Evolutionary conservation across 2,888 invertebrate species (phyloP).

Genomic region (Microplitis deprimator): DNA sequence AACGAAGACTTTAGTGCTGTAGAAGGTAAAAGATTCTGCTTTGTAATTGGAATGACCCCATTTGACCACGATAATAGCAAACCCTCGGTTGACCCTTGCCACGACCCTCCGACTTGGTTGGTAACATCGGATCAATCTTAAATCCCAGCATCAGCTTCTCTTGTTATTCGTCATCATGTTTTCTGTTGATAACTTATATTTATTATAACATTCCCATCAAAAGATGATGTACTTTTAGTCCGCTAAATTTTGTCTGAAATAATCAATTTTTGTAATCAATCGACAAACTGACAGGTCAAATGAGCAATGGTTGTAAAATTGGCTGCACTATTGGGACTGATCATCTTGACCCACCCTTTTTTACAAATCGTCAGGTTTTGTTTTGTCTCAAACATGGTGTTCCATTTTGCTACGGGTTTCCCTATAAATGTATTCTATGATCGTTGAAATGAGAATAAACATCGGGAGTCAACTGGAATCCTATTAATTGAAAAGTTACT

Average conservation of each 20-base stretch:
- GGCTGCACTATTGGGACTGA: no score
- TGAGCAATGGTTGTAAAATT: no score
- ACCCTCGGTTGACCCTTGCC: slow-evolving; percentile 50
- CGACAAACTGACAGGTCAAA: no score
- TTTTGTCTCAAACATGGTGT: no score
- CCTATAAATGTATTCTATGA: background rate
- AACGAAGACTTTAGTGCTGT: slow-evolving; percentile 13
- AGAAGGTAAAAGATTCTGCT: slow-evolving; percentile 35
- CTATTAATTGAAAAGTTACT: slow-evolving; percentile 36
- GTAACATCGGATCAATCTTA: slow-evolving; percentile 26
- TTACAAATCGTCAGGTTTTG: no score
- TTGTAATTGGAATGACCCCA: slow-evolving; percentile 65
- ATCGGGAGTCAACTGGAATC: slow-evolving; percentile 38
- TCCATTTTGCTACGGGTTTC: no score
- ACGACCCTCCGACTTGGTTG: slow-evolving; percentile 46
- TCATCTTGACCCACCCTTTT: no score
- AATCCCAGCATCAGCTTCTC: background rate
- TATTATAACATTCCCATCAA: background rate
- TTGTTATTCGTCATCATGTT: background rate
- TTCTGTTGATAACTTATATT: background rate
- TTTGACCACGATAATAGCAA: slow-evolving; percentile 66
- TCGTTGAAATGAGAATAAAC: slow-evolving; percentile 33
- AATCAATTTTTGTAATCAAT: background rate
- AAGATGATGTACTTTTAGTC: background rate
- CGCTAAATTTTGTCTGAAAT: background rate